Evolutionary conservation across 1,140 invertebrate genomes (phyloP).

Genomic region (Drosophila guanche): DNA sequence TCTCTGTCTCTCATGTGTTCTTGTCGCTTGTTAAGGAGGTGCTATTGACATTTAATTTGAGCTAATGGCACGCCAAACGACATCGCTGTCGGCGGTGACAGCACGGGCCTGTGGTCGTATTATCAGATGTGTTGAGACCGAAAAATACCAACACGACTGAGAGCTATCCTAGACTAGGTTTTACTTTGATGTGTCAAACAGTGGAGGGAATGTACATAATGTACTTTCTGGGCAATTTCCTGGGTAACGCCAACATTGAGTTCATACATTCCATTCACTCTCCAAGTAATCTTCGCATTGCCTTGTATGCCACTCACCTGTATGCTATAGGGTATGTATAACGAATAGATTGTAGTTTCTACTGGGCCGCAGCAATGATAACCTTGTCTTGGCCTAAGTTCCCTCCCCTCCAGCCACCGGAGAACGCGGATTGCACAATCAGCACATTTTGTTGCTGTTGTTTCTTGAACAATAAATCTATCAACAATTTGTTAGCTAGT

Average conservation of each 20-base stretch:
- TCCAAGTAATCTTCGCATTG: too few relatives aligned
- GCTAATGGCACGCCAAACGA: conserved; percentile 65
- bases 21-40: conserved; percentile 10
- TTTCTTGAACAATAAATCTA: conserved; percentile 45
- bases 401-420: not conserved
- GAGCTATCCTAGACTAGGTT: too few relatives aligned
- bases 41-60: conserved; percentile 76
- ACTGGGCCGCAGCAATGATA: conserved; percentile 39
- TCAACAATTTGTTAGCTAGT: conserved; percentile 70
- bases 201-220: too few relatives aligned
- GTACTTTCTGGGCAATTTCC: too few relatives aligned
- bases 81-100: conserved; percentile 7
- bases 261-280: too few relatives aligned
- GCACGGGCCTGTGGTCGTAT: conserved; percentile 1
- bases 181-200: too few relatives aligned
- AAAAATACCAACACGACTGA: too few relatives aligned
- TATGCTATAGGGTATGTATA: not conserved
- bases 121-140: conserved; percentile 45
- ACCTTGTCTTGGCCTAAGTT: conserved; percentile 17
- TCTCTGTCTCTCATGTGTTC: conserved; percentile 3
- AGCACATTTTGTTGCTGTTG: conserved; percentile 38
- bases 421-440: not conserved
- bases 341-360: conserved; percentile 9
- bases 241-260: too few relatives aligned
- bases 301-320: too few relatives aligned